Base-by-base conservation (phyloP, 2,888 invertebrate species). In the Formica aserva region DNA sequence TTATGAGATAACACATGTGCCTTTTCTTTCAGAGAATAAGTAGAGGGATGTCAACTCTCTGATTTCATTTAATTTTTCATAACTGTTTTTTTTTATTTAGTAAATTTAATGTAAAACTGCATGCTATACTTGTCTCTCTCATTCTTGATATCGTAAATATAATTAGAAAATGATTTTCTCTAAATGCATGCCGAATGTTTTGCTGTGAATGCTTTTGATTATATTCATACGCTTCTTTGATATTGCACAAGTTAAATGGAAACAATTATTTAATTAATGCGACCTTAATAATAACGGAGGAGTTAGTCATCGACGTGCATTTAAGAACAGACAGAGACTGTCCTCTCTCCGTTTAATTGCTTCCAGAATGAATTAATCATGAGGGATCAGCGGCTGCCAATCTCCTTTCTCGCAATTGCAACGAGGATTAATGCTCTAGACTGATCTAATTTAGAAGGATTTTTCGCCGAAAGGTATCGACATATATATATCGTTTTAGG, bases 331-430 rank as follows among this genome's bases (percentile, higher is more conserved):
- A 57, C 71, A 18, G 11, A 15, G 66, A 71, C 78, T 78, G 78
- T 78, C 57, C 78, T 75, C 78, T 75, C 71, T 35, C 57, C 32
- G 60, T 45, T 71, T 78, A 78, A 78, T 78, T 22, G 57, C 71
- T 78, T 45, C 29, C 77, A 45, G 71, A 78, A 71, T 78, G 60
- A 78, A 78, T 78, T 78, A 78, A 78, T 78, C 78, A 78, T 78
- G 78, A 57, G 45, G 45, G 71, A 78, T 78, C 78, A 60, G 45
- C 60, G 78, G 18, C 41, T 69, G 69, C 69, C 77, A 69, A 78
- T 78, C 67, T 67, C 41, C 57, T 76, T 26, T 41, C 69, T 57
- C 78, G 45, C 57, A 41, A 57, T 71, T 45, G 71, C 60, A 32
- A 60, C 57, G 45, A 15, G 32, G 45, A 78, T 71, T 71, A 71